These are phyloP conservation scores for Acronicta aceris DNA, from an alignment of 2,888 invertebrate genomes.

Conservation along the genomic window DNA sequence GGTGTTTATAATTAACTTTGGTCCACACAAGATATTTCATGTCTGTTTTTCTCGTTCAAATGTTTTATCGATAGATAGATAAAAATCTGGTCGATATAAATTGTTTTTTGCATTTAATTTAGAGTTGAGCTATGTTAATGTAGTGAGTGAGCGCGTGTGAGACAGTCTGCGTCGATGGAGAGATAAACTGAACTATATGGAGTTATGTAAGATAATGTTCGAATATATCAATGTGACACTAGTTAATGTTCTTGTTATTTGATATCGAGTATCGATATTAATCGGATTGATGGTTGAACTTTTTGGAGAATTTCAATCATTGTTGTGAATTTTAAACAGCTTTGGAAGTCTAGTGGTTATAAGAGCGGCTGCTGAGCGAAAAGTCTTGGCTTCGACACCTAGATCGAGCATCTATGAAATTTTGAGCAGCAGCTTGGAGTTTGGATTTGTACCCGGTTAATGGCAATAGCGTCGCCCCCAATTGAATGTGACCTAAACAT, in stretches of 20 bases:
- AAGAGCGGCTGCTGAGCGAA: no score
- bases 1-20: constrained; percentile 55
- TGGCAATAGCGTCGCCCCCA: no score
- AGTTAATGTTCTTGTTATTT: constrained; percentile 24
- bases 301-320: not conserved
- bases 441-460: no score
- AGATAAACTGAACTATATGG: constrained; percentile 24
- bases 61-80: constrained; percentile 41
- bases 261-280: constrained; percentile 14
- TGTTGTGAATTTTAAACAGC: no score
- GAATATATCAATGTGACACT: constrained; percentile 24
- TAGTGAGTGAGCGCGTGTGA: constrained; percentile 13
- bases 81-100: constrained; percentile 38
- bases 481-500: no score
- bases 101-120: constrained; percentile 49
- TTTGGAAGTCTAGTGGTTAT: not conserved
- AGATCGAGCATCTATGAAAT: no score
- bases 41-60: constrained; percentile 41
- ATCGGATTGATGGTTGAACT: constrained; percentile 4
- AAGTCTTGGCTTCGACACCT: no score
- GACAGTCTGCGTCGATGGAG: constrained; percentile 26
- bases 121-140: constrained; percentile 27
- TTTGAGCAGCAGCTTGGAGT: no score
- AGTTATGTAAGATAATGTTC: constrained; percentile 13
- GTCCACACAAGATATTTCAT: constrained; percentile 47